These are phyloP conservation scores for Sylvietta virens DNA, from an alignment of 2,113 vertebrate species.

Conservation along the genomic window DNA sequence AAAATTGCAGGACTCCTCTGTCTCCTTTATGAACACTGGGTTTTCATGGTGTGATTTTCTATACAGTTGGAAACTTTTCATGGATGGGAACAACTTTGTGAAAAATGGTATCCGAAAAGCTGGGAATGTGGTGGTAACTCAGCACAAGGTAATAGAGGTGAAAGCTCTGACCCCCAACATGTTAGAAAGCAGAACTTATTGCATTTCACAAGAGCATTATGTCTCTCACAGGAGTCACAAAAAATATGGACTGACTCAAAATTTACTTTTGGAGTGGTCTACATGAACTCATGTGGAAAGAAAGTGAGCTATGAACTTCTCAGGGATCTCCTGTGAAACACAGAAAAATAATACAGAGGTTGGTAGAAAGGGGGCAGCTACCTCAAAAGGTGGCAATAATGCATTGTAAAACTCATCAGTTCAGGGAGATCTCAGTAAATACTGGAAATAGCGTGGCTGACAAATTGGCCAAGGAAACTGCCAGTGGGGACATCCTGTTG, in stretches of 20 bases:
- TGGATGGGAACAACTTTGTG: neutral
- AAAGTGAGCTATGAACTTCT: neutral
- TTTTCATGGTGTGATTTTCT: neutral
- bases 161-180: neutral
- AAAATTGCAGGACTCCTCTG: neutral
- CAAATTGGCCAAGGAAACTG: neutral
- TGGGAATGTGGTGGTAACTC: neutral
- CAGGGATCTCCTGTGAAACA: neutral
- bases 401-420: neutral
- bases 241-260: fast-evolving
- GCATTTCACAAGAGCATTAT: neutral
- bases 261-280: neutral
- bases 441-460: neutral
- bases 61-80: neutral
- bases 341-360: neutral
- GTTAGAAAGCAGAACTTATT: neutral
- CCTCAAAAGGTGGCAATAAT: neutral
- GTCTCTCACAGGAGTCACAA: neutral
- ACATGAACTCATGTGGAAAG: neutral
- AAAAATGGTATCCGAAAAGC: neutral
- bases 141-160: neutral
- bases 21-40: neutral
- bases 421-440: neutral
- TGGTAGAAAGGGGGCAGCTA: neutral
- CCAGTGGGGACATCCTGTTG: neutral